Evolutionary conservation across 2,113 vertebrate genomes (phyloP).

Genomic region (Tonatia bakeri): DNA sequence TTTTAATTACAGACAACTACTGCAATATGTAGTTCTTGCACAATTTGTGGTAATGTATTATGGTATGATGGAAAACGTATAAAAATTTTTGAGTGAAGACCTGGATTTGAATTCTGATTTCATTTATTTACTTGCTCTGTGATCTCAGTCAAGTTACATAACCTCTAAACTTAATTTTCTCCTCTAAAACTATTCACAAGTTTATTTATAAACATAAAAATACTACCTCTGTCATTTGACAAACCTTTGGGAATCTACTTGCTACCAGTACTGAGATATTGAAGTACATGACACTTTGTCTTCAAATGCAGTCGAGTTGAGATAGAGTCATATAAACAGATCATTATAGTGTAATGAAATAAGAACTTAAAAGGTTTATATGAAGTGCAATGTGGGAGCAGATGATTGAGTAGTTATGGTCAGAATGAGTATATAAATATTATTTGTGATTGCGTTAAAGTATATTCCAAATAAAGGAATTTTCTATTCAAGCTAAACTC

Average conservation of each 20-base stretch:
- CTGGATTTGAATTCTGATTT: slow-evolving; percentile 41
- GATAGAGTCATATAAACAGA: background rate
- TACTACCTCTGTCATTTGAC: background rate
- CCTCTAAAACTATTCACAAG: background rate
- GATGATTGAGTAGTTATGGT: background rate
- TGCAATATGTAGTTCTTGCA: background rate
- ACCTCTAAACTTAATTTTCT: slow-evolving; percentile 18
- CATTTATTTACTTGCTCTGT: background rate
- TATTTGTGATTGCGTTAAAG: background rate
- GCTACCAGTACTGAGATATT: background rate
- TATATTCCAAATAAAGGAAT: background rate
- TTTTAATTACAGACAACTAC: background rate
- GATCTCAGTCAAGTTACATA: slow-evolving; percentile 18
- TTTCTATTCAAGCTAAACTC: background rate
- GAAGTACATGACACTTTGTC: slow-evolving; percentile 8
- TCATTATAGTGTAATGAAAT: slow-evolving; percentile 16
- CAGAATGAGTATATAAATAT: slow-evolving; percentile 17
- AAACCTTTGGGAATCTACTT: background rate
- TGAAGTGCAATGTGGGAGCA: background rate
- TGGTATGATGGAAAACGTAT: background rate
- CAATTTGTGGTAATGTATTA: background rate
- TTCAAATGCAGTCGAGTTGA: background rate
- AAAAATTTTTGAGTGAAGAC: background rate
- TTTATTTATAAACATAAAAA: background rate
- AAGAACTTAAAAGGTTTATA: background rate